Evolutionary conservation across 2,888 invertebrate species (phyloP).

Genomic region (Miltochrista miniata): DNA sequence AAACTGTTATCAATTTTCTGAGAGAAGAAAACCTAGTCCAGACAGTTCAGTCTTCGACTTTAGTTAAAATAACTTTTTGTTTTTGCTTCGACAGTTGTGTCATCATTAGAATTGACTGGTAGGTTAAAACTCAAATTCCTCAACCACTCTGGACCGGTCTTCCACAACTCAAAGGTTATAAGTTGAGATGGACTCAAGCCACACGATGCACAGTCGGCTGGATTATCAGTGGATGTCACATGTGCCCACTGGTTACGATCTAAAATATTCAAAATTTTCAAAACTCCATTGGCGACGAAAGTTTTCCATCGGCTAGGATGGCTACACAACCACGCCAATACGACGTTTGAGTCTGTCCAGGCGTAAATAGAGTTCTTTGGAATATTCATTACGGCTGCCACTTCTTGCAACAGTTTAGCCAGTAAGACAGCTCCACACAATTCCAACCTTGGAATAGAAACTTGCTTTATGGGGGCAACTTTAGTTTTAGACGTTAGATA

Average conservation of each 20-base stretch:
- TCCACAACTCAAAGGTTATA: no score
- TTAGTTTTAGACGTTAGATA: background rate
- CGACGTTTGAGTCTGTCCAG: background rate
- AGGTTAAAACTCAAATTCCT: no score
- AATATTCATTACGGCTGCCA: background rate
- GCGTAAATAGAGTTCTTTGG: background rate
- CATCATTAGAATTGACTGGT: background rate
- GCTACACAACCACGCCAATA: slow-evolving; percentile 4
- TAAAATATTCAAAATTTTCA: background rate
- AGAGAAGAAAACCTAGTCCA: background rate
- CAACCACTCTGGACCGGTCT: no score
- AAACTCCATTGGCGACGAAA: no score
- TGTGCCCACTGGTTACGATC: no score
- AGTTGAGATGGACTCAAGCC: no score
- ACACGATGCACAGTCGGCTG: no score
- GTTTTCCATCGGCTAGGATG: background rate
- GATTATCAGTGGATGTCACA: no score
- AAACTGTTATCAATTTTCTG: background rate
- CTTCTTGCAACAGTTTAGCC: background rate
- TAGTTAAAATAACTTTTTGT: background rate
- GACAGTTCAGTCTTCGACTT: background rate
- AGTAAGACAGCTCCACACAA: slow-evolving; percentile 5
- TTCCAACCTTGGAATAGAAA: slow-evolving; percentile 5
- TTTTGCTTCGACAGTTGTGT: background rate
- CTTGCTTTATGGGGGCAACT: slow-evolving; percentile 3